Base-by-base conservation (phyloP, 2,888 invertebrate genomes). In the Agrochola litura region DNA sequence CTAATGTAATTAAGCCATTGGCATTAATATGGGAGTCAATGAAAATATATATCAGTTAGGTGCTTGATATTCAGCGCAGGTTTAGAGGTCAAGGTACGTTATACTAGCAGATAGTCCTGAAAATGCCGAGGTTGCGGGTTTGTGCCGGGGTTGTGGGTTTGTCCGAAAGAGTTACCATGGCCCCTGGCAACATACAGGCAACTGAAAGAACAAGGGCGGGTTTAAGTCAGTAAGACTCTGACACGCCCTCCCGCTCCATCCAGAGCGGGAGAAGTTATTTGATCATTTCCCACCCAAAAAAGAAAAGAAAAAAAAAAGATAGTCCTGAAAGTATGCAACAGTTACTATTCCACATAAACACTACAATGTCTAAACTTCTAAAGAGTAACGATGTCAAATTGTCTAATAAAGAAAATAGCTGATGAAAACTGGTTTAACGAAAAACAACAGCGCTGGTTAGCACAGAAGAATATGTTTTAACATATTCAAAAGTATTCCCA, bases 1-100 rank as follows among this genome's bases (percentile, higher is more conserved):
- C 49, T 73, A 82, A 82, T 82, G 72, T 73, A 67, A 83, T 76
- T 25, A 81, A 69, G 25, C 16, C 49, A 83, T 73, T 76, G 41
- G 12, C 58, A 82, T 73, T 76, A 67, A 69, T 74, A 58, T 58
- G 1, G 2, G 12, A 73, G 43, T n/a, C 25, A 83, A 76, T 69
- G 58, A 64, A 49, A 41, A 68, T 54, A 49, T 63, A 73, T 75
- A 49, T 75, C 9, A 12, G 46, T 54, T 37, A 12, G 30, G 6
- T 49, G n/a, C n/a, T 68, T 61, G 64, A 63, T 76, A 76, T 70
- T 73, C 19, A 49, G 22, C n/a, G 52, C 43, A 37, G 30, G 70
- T n/a, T 41, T 68, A 37, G 54, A 68, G 60, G 63, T 73, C 61
- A 67, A 61, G 58, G 9, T 37, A 56, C 19, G 22, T 30, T 9